phyloP scores from a whole-genome alignment of 92 coral and sea anemone species.

The Epizoanthus illoricatus region DNA sequence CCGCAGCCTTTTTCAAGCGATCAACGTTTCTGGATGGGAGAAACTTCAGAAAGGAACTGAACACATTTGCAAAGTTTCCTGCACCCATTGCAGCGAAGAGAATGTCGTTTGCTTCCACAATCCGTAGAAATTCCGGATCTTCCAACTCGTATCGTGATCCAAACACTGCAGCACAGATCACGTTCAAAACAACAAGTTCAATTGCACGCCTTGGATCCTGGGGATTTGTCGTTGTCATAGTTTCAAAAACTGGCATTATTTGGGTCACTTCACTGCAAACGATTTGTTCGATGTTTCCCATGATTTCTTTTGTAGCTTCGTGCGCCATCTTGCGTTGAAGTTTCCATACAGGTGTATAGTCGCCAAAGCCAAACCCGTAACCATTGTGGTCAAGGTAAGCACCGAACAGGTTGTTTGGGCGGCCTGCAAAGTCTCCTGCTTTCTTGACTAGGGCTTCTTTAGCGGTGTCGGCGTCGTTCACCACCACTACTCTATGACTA shows the following conservation, averaged over 20 bases:
- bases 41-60: constrained; percentile 47
- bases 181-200: constrained; percentile 64
- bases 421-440: constrained; percentile 70
- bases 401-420: constrained; percentile 63
- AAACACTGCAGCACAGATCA: constrained; percentile 61
- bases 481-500: constrained; percentile 52
- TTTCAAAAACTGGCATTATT: constrained; percentile 48
- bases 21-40: constrained; percentile 22
- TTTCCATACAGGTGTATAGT: constrained; percentile 66
- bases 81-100: constrained; percentile 46
- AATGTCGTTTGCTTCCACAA: constrained; percentile 48
- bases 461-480: constrained; percentile 63
- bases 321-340: constrained; percentile 66
- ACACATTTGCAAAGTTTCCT: constrained; percentile 47
- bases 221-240: constrained; percentile 32
- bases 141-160: constrained; percentile 66
- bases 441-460: constrained; percentile 72
- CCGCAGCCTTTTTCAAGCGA: constrained; percentile 21
- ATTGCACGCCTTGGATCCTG: constrained; percentile 51
- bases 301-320: constrained; percentile 61
- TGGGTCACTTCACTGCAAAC: constrained; percentile 62
- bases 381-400: constrained; percentile 60
- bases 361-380: constrained; percentile 63
- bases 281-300: constrained; percentile 44
- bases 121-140: constrained; percentile 55